Percentiles rank a stretch among this genome's conserved stretches.
These are phyloP conservation scores for Pachliopta kotzebuea DNA, from an alignment of 2,888 invertebrate genomes.

Conservation along the genomic window DNA sequence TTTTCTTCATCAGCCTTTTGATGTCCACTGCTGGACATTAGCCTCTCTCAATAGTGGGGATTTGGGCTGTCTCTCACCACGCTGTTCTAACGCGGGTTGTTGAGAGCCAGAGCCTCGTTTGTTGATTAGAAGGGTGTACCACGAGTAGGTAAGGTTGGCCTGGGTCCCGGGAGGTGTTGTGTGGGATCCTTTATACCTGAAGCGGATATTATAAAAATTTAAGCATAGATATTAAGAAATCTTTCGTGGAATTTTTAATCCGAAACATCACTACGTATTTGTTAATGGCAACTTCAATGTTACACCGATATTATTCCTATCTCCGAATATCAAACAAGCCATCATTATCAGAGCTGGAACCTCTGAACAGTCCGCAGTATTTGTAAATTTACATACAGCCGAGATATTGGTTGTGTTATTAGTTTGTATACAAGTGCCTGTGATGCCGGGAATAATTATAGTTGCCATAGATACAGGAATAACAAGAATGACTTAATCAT, in stretches of 20 bases:
- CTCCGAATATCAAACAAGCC: background rate
- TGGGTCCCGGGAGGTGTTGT: too few species aligned
- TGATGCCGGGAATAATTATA: background rate
- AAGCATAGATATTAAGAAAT: too few species aligned
- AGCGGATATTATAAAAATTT: too few species aligned
- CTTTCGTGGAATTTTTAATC: background rate
- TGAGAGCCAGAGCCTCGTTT: too few species aligned
- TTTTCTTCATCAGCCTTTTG: too few species aligned
- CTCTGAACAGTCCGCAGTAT: background rate
- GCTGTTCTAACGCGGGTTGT: too few species aligned
- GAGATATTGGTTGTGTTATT: background rate
- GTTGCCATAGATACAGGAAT: background rate
- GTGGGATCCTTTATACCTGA: too few species aligned
- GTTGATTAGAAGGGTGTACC: too few species aligned
- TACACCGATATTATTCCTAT: background rate
- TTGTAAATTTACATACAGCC: background rate
- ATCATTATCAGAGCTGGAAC: background rate
- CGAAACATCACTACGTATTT: background rate
- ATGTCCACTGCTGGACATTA: too few species aligned
- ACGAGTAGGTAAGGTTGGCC: too few species aligned
- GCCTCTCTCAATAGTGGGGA: too few species aligned
- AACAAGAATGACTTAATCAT: background rate
- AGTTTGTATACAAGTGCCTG: background rate
- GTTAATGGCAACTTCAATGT: background rate
- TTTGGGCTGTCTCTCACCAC: too few species aligned